These are phyloP conservation scores for Hylaeus anthracinus DNA, from an alignment of 1,140 invertebrate genomes.

Conservation along the genomic window DNA sequence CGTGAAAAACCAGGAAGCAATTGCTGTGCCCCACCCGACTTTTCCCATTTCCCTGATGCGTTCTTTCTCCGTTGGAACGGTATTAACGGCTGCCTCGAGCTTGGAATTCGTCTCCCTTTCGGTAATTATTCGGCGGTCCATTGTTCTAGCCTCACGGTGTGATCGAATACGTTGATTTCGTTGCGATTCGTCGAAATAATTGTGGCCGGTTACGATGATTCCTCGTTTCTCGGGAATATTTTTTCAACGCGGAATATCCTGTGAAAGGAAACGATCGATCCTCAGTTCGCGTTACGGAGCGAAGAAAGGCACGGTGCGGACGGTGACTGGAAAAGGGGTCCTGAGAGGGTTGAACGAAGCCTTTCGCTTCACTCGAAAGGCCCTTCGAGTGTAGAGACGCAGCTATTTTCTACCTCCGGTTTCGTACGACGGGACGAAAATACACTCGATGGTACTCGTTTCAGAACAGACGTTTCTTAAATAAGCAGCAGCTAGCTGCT, in stretches of 20 bases:
- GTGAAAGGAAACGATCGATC: not conserved
- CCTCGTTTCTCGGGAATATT: no score
- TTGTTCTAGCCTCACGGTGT: not conserved
- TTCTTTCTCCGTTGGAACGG: constrained; percentile 1
- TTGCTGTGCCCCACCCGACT: constrained; percentile 1
- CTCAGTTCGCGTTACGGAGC: not conserved
- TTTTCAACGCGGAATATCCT: not conserved
- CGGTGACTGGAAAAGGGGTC: no score
- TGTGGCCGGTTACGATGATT: no score
- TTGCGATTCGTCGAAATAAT: no score
- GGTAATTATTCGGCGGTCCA: not conserved
- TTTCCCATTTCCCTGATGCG: constrained; percentile 36
- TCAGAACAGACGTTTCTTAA: constrained; percentile 52
- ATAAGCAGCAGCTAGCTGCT: constrained; percentile 43
- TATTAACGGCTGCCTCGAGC: not conserved
- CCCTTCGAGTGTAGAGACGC: constrained; percentile 13
- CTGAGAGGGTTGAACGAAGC: not conserved
- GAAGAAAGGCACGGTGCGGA: not conserved
- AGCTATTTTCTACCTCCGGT: constrained; percentile 48
- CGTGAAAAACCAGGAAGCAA: constrained; percentile 35
- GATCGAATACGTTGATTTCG: no score
- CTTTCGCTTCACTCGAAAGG: constrained; percentile 21
- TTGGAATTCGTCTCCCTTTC: not conserved
- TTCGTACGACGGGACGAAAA: constrained; percentile 49
- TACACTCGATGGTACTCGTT: constrained; percentile 37